Base-by-base conservation (phyloP, 2,113 vertebrate species). In the Caranx ignobilis region DNA sequence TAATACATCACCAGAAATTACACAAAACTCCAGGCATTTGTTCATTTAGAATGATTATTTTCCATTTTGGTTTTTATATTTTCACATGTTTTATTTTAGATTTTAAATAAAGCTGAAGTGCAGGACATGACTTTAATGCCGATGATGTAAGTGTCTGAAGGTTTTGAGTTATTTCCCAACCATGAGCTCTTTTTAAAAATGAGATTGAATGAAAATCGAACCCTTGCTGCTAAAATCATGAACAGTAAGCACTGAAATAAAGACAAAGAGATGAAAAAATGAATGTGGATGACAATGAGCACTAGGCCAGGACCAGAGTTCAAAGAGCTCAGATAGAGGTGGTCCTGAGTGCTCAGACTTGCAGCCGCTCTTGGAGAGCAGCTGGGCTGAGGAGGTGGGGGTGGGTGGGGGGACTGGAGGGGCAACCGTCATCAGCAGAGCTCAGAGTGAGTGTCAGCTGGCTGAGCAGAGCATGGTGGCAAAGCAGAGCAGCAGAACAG, bases 391-490 rank as follows among this genome's bases (percentile, higher is more conserved):
- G 47, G 39, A 19, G 64, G 45, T 26, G 26, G 26, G 26, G 26
- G 26, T 26, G 60, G 19, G 34, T 37, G 1, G 26, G 67, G 59
- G 47, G 56, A 12, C 12, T 31, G 78, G 67, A 81, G 87, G 55
- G 55, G 73, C 65, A 16, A 71, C 69, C 73, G 59, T 85, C 83
- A 66, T 57, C 72, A 78, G 62, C 72, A 60, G 76, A 71, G 79
- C 82, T 81, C 70, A 50, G 56, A 81, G 78, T 69, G 80, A 87
- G 77, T 62, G 83, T 70, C 87, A 75, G 81, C 71, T 39, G 71
- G 70, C 74, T 34, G 73, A 88, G 86, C 88, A 87, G 88, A 92
- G 59, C 85, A 86, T 86, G 89, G 87, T 85, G 88, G 75, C 56
- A 52, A 43, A 81, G 87, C 84, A 77, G 71, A 79, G 88, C 79